Evolutionary conservation across 1,140 invertebrate species (phyloP).

Genomic region (Leptopilina clavipes): DNA sequence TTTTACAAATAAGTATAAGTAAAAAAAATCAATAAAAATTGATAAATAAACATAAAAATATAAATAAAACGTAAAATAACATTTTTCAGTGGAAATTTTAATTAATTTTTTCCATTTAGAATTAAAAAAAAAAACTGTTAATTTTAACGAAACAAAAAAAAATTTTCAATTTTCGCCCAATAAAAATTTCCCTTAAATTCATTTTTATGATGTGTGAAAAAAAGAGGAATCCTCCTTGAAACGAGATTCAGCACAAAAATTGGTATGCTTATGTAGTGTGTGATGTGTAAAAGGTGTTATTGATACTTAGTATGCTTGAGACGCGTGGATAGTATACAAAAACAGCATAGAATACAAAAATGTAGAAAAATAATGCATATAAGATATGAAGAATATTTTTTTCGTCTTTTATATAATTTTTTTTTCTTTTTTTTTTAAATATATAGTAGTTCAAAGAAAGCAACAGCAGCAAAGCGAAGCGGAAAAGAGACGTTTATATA

Average conservation of each 20-base stretch:
- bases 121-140: no score
- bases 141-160: no score
- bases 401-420: no score
- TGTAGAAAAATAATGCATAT: conserved; percentile 36
- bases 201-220: neutral
- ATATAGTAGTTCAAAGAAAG: conserved; percentile 47
- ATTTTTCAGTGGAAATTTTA: no score
- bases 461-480: conserved; percentile 49
- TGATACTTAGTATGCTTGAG: conserved; percentile 6
- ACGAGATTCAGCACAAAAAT: conserved; percentile 15
- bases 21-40: no score
- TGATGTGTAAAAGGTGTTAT: neutral
- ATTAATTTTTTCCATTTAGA: no score
- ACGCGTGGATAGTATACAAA: conserved; percentile 34
- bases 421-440: no score
- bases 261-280: neutral
- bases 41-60: no score
- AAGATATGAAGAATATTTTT: conserved; percentile 36
- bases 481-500: conserved; percentile 49
- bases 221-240: conserved; percentile 1
- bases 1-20: no score
- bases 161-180: no score
- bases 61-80: no score
- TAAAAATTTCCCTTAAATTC: no score
- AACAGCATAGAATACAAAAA: conserved; percentile 32